Evolutionary conservation across 2,797 vertebrate species (phyloP).

Genomic region (Sebastes nivosus): DNA sequence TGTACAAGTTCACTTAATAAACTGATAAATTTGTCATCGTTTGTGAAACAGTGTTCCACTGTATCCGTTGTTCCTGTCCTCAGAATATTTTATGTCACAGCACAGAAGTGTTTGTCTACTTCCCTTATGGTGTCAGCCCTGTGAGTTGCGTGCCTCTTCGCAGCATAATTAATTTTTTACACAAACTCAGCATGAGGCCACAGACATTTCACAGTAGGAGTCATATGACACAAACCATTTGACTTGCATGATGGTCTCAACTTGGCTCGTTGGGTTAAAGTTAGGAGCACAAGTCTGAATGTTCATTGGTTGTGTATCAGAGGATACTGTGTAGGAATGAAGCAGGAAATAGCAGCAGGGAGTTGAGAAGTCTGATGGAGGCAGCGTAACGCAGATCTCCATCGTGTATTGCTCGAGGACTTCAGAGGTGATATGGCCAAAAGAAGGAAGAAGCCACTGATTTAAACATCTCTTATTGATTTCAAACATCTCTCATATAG

Average conservation of each 20-base stretch:
- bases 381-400: background rate
- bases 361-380: background rate
- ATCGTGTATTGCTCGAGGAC: background rate
- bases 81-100: background rate
- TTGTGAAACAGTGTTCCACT: background rate
- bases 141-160: conserved; percentile 24
- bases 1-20: background rate
- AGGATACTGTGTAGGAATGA: background rate
- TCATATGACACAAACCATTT: conserved; percentile 72
- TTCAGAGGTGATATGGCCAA: background rate
- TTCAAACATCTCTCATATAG: background rate
- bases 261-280: conserved; percentile 13
- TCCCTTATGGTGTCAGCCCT: background rate
- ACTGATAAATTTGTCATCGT: background rate
- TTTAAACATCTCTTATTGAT: background rate
- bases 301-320: conserved; percentile 2
- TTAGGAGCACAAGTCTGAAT: conserved; percentile 17
- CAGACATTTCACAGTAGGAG: conserved; percentile 45
- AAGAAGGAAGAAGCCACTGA: background rate
- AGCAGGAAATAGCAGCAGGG: background rate
- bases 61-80: background rate
- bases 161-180: conserved; percentile 55
- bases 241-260: conserved; percentile 34
- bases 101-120: background rate
- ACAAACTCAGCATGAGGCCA: conserved; percentile 47